Evolutionary conservation across 2,113 vertebrate species (phyloP), one percentile per base, ranked within the genome.

Genomic region (Chloropsis cyanopogon): DNA sequence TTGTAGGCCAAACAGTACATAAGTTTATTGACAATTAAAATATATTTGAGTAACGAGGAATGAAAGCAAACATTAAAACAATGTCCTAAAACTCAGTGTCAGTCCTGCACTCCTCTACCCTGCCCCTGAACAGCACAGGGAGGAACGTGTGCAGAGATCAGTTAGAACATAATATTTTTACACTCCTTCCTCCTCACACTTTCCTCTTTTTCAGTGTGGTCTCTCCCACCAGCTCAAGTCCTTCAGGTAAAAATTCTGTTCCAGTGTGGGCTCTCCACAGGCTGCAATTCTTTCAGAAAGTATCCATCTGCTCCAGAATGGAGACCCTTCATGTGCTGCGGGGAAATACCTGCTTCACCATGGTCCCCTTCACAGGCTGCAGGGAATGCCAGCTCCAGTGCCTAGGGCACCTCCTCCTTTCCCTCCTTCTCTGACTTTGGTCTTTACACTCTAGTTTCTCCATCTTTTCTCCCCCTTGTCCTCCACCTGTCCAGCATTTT

Each of bases 81-180:
- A 11, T 23, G 1, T 39, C 53, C 59, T 35, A 37, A 64, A 84
- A 23, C 12, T 59, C 39, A 64, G 2, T 9, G 19, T 68, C 53
- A 50, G 59, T 69, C 49, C 17, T 60, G 64, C 44, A 29, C 3
- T 65, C 8, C 28, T 64, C 33, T 65, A 6, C 28, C 10, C 5
- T 59, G 9, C 9, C 44, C 25, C 26, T 59, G 25, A 64, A 29
- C 0, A 9, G 19, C 4, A 7, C 14, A 63, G 28, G 19, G 4
- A 31, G 24, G 11, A 42, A 49, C 1, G 0, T 10, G n/a, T 29
- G 17, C 0, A 0, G 14, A 68, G 7, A 24, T 47, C 31, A 71
- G 12, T 8, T 47, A 47, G 8, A 29, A 44, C 23, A 47, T 3
- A 46, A 2, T 21, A 14, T 49, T 73, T 84, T 77, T 42, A 54